A percentile compares a stretch with the other conserved stretches of the same genome.
These are phyloP conservation scores for Promerops cafer DNA, from an alignment of 2,113 vertebrate genomes.

Conservation along the genomic window DNA sequence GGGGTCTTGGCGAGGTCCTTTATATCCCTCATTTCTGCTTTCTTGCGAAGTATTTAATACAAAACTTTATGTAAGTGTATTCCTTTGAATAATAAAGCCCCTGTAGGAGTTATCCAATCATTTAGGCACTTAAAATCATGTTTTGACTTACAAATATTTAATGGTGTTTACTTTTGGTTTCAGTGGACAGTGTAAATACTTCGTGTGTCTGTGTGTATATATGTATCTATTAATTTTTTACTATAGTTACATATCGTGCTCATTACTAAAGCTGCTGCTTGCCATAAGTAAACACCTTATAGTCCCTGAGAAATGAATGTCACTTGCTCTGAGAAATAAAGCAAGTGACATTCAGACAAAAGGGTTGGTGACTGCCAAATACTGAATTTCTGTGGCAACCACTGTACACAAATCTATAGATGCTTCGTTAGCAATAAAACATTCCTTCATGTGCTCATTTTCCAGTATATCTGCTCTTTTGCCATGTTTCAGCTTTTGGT, in stretches of 20 bases:
- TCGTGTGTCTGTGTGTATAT: neutral
- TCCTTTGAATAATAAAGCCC: neutral
- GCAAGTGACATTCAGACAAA: slow-evolving; percentile 19
- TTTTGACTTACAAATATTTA: neutral
- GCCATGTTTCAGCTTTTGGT: slow-evolving; percentile 33
- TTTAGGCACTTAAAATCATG: neutral
- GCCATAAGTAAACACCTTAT: slow-evolving; percentile 32
- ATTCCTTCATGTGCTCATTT: slow-evolving; percentile 15
- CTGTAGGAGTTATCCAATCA: neutral
- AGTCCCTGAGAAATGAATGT: slow-evolving; percentile 1
- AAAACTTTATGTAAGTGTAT: neutral
- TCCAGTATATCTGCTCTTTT: slow-evolving; percentile 17
- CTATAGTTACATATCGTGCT: neutral
- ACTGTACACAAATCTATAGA: neutral
- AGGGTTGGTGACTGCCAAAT: neutral
- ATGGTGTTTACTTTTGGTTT: slow-evolving; percentile 33
- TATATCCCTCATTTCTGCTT: neutral
- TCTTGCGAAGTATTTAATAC: slow-evolving; percentile 34
- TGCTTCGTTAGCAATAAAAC: neutral
- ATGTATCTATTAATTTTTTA: neutral
- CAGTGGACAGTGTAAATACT: neutral
- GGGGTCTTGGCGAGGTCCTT: slow-evolving; percentile 1
- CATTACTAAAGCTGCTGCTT: slow-evolving; percentile 7
- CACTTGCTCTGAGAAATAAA: neutral
- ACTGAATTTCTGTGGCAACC: neutral